Evolutionary conservation across 2,888 invertebrate species (phyloP).

Genomic region (Liopterus haemorrhoidalis): DNA sequence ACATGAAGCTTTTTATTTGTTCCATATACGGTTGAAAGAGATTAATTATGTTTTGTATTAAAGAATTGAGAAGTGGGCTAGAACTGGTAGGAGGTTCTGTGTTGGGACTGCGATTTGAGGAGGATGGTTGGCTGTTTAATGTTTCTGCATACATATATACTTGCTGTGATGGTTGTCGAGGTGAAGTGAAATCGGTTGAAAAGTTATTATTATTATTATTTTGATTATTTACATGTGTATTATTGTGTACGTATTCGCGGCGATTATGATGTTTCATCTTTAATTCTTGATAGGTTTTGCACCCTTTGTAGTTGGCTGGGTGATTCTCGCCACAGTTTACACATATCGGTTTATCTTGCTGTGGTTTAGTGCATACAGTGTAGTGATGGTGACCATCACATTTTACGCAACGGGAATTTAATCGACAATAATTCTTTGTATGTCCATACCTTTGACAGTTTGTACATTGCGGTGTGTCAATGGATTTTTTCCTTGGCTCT

Average conservation of each 20-base stretch:
- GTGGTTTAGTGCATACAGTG: conserved; percentile 12
- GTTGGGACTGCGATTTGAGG: not conserved
- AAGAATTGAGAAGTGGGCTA: not conserved
- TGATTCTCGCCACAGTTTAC: conserved; percentile 18
- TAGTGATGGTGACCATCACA: conserved; percentile 15
- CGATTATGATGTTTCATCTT: no score
- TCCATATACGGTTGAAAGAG: conserved; percentile 13
- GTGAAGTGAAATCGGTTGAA: conserved; percentile 3
- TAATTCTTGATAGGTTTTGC: not conserved
- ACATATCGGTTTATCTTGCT: conserved; percentile 11
- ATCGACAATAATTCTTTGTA: conserved; percentile 18
- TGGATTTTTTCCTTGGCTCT: conserved; percentile 7
- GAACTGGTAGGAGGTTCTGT: not conserved
- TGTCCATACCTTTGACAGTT: conserved; percentile 12
- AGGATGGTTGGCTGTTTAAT: not conserved
- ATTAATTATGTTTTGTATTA: not conserved
- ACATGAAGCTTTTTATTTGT: conserved; percentile 14
- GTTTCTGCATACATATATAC: conserved; percentile 8
- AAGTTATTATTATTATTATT: conserved; percentile 7
- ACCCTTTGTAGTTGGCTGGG: conserved; percentile 3
- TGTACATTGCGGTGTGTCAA: conserved; percentile 18
- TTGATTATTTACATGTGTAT: not conserved
- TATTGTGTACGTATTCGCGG: conserved; percentile 3
- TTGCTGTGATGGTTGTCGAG: conserved; percentile 2
- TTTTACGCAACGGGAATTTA: conserved; percentile 15